Evolutionary conservation across 2,888 invertebrate genomes (phyloP).

Genomic region (Amphipoea lucens): DNA sequence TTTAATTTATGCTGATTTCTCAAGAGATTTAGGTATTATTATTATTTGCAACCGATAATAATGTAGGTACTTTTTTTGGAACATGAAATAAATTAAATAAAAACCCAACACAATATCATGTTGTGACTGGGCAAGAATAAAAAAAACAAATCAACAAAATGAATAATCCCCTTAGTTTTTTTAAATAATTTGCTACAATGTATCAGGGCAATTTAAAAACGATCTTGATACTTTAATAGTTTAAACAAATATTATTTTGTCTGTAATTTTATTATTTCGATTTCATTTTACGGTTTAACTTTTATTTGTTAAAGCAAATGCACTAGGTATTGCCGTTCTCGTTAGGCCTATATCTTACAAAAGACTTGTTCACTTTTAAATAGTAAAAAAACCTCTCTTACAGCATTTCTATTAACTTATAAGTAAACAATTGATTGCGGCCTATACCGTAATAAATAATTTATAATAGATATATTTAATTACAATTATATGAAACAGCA

Average conservation of each 20-base stretch:
- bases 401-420: slow-evolving; percentile 67
- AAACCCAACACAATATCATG: background rate
- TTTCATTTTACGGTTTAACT: background rate
- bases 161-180: background rate
- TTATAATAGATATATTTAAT: slow-evolving; percentile 63
- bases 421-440: slow-evolving; percentile 37
- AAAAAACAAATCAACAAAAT: background rate
- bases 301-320: slow-evolving; percentile 2
- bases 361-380: background rate
- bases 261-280: background rate
- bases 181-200: background rate
- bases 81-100: background rate
- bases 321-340: slow-evolving; percentile 1
- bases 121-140: background rate
- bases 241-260: background rate
- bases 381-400: slow-evolving; percentile 52
- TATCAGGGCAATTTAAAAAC: background rate
- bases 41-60: background rate
- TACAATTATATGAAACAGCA: slow-evolving; percentile 65
- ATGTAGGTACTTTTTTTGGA: background rate
- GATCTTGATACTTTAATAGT: slow-evolving; percentile 22
- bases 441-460: slow-evolving; percentile 66
- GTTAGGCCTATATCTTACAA: slow-evolving; percentile 65
- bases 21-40: background rate
- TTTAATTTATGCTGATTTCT: background rate